Evolutionary conservation across 2,888 invertebrate genomes (phyloP).

Genomic region (Oxytorus armatus): DNA sequence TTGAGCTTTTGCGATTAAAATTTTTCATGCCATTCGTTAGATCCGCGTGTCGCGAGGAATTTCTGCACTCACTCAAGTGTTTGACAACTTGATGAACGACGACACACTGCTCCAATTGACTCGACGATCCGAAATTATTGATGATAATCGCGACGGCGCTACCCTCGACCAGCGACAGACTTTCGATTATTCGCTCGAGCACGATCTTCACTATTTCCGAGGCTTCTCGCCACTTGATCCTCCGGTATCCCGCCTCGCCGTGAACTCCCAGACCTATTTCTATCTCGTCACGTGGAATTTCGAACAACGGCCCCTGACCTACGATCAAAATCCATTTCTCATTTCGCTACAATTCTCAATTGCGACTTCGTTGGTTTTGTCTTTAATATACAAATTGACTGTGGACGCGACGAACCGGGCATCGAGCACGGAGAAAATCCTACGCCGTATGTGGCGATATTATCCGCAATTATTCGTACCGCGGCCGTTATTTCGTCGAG

Average conservation of each 20-base stretch:
- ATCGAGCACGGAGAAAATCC: slow-evolving; percentile 89
- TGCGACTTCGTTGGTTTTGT: background rate
- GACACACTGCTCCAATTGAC: slow-evolving; percentile 91
- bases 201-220: slow-evolving; percentile 85
- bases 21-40: too few species aligned
- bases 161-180: slow-evolving; percentile 71
- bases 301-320: slow-evolving; percentile 86
- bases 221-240: slow-evolving; percentile 83
- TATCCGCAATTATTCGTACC: slow-evolving; percentile 84
- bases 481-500: slow-evolving; percentile 84
- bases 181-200: slow-evolving; percentile 80
- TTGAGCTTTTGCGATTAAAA: too few species aligned
- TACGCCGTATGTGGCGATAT: slow-evolving; percentile 90
- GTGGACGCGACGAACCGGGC: slow-evolving; percentile 84
- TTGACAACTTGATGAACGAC: slow-evolving; percentile 88
- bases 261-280: slow-evolving; percentile 88
- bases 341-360: background rate
- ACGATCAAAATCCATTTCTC: background rate
- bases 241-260: slow-evolving; percentile 86
- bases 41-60: background rate
- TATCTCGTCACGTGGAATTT: slow-evolving; percentile 87
- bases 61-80: slow-evolving; percentile 86
- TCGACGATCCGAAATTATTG: slow-evolving; percentile 92
- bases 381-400: background rate
- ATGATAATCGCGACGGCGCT: slow-evolving; percentile 88